phyloP scores from a whole-genome alignment of 2,797 vertebrate species.

The Labeo calbasu region DNA sequence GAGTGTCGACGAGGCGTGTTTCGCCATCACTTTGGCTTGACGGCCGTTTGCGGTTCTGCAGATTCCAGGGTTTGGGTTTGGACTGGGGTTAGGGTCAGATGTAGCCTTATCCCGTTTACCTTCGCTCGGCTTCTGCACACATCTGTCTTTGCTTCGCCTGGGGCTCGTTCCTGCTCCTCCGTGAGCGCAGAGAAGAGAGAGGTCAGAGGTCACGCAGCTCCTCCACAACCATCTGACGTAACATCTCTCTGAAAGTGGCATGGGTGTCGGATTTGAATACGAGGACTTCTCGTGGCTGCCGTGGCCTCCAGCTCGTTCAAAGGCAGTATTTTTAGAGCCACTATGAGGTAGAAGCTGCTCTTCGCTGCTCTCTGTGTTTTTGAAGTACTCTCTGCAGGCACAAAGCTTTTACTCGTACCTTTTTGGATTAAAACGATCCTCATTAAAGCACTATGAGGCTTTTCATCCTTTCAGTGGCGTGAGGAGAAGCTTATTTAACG shows the following conservation, averaged over 20 bases:
- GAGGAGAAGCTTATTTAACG: constrained; percentile 38
- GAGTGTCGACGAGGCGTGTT: background rate
- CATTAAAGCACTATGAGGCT: constrained; percentile 71
- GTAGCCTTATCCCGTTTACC: background rate
- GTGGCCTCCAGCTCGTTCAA: constrained; percentile 59
- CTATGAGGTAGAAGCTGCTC: constrained; percentile 55
- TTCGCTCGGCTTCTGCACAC: constrained; percentile 13
- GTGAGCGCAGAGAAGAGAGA: constrained; percentile 16
- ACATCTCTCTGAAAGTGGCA: constrained; percentile 46
- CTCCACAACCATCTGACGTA: constrained; percentile 55
- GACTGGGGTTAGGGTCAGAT: background rate
- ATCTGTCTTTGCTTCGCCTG: constrained; percentile 26
- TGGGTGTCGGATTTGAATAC: constrained; percentile 39
- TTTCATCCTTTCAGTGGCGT: constrained; percentile 64
- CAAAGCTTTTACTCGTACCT: constrained; percentile 72
- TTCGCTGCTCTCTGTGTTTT: constrained; percentile 61
- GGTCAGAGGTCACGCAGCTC: constrained; percentile 40
- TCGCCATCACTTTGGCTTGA: background rate
- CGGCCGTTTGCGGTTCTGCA: background rate
- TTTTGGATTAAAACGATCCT: constrained; percentile 73
- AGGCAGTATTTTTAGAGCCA: constrained; percentile 68
- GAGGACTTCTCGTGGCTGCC: constrained; percentile 41
- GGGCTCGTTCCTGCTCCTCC: constrained; percentile 28
- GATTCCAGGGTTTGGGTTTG: constrained; percentile 3
- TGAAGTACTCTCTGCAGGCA: constrained; percentile 76